These are phyloP conservation scores for Trichogramma pretiosum DNA, from an alignment of 1,140 invertebrate species.

Conservation along the genomic window DNA sequence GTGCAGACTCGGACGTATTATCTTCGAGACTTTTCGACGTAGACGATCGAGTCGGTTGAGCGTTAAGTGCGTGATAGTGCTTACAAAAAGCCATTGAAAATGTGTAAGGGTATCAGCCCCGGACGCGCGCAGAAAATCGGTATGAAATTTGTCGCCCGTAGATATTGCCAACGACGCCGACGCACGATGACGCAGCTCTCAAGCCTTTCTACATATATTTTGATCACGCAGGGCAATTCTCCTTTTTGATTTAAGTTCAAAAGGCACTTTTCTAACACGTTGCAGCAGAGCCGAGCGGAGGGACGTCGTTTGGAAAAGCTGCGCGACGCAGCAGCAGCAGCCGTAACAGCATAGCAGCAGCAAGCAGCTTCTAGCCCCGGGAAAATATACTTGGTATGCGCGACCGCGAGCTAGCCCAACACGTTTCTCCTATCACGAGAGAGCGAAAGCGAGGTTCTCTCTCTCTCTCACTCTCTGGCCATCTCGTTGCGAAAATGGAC, in stretches of 20 bases:
- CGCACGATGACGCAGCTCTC: neutral
- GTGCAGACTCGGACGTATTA: no score
- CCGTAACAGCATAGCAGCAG: neutral
- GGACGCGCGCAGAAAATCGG: no score
- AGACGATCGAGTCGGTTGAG: no score
- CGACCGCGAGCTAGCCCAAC: constrained; percentile 19
- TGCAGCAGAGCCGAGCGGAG: no score
- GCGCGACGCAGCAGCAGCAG: constrained; percentile 6
- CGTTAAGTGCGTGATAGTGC: no score
- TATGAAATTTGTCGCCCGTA: no score
- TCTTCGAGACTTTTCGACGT: no score
- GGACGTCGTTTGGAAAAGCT: no score
- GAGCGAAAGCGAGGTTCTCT: constrained; percentile 1
- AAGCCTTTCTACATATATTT: constrained; percentile 2
- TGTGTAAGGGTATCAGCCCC: no score
- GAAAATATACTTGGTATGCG: constrained; percentile 28
- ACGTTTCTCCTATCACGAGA: constrained; percentile 29
- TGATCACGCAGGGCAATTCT: neutral
- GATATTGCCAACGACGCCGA: no score
- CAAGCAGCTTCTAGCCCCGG: no score
- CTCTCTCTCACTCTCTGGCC: neutral
- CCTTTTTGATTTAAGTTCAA: constrained; percentile 23
- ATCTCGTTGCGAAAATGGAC: constrained; percentile 13
- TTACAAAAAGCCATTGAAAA: no score
- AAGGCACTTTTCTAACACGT: constrained; percentile 11